Percentiles rank a stretch among this genome's conserved stretches.
phyloP scores from a whole-genome alignment of 2,888 invertebrate species.

The Eupithecia vulgata region DNA sequence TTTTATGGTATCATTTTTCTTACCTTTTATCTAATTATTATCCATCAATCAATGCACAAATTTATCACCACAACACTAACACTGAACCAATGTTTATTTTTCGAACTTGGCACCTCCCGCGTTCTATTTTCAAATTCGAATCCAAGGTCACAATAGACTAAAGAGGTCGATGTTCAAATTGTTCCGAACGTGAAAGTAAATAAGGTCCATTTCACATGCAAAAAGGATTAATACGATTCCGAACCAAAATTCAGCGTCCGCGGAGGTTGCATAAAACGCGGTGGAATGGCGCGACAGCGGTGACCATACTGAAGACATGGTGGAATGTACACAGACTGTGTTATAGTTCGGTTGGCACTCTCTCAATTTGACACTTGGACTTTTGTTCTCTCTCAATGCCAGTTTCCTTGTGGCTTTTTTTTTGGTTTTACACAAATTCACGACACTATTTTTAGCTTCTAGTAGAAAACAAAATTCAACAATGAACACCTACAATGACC shows the following conservation, averaged over 20 bases:
- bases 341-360: conserved; percentile 25
- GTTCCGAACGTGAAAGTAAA: conserved; percentile 67
- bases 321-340: conserved; percentile 17
- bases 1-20: neutral
- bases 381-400: conserved; percentile 25
- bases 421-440: conserved; percentile 3
- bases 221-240: conserved; percentile 70
- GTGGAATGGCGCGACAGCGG: conserved; percentile 64
- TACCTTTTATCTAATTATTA: conserved; percentile 6
- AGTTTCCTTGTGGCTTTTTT: conserved; percentile 21
- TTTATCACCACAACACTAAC: conserved; percentile 29
- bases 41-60: conserved; percentile 18
- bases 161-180: conserved; percentile 34
- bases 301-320: conserved; percentile 68
- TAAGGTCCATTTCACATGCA: conserved; percentile 80
- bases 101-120: conserved; percentile 52
- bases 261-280: conserved; percentile 62
- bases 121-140: conserved; percentile 61
- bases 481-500: too few species aligned
- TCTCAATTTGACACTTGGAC: conserved; percentile 28
- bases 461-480: neutral
- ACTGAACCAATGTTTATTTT: conserved; percentile 25
- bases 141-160: conserved; percentile 47
- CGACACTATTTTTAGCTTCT: conserved; percentile 1
- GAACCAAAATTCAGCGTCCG: conserved; percentile 78